Evolutionary conservation across 2,888 invertebrate species (phyloP).

Genomic region (Vandiemenella viatica): DNA sequence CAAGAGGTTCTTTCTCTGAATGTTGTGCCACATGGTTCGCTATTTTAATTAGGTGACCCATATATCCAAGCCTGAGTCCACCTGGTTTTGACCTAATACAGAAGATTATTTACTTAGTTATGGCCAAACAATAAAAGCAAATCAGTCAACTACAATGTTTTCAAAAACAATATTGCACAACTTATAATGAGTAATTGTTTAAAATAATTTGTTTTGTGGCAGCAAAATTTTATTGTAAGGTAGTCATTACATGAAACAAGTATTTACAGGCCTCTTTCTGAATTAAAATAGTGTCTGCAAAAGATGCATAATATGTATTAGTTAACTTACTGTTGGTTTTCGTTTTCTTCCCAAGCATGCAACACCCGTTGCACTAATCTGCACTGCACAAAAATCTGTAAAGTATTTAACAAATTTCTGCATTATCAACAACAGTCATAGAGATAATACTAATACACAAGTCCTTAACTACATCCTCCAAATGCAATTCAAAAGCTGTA

Average conservation of each 20-base stretch:
- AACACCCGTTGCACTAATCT: conserved; percentile 64
- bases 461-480: no score
- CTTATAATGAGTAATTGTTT: no score
- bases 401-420: conserved; percentile 19
- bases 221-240: no score
- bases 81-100: conserved; percentile 19
- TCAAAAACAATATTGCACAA: neutral
- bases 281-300: no score
- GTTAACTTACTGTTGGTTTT: conserved; percentile 63
- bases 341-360: conserved; percentile 67
- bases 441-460: conserved; percentile 1
- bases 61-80: conserved; percentile 36
- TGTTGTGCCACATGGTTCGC: conserved; percentile 32
- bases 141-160: no score
- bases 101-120: neutral
- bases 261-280: no score
- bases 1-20: conserved; percentile 28
- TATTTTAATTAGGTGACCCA: conserved; percentile 44
- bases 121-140: no score
- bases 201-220: no score
- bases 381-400: conserved; percentile 63
- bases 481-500: no score
- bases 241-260: no score
- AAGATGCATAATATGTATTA: no score
- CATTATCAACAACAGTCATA: conserved; percentile 1